Percentiles rank a stretch among this genome's conserved stretches.
Evolutionary conservation across 2,888 invertebrate species (phyloP).

Genomic region (Lottia gigantea): DNA sequence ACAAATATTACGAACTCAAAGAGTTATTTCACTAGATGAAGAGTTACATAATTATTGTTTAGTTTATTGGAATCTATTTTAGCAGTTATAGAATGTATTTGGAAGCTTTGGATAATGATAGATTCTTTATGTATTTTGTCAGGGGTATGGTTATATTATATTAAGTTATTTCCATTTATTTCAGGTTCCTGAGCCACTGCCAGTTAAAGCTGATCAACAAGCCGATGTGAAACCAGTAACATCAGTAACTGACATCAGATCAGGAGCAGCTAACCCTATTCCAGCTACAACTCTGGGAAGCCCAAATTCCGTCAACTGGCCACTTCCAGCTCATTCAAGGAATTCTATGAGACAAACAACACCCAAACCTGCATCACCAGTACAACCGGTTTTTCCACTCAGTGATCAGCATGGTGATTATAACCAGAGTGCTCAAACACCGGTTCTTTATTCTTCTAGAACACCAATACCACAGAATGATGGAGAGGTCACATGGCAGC

Average conservation of each 20-base stretch:
- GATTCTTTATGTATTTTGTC: too few relatives aligned
- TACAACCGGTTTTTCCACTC: constrained; percentile 38
- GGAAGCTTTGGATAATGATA: too few relatives aligned
- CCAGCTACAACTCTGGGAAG: constrained; percentile 27
- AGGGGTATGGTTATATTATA: too few relatives aligned
- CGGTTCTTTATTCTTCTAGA: constrained; percentile 21
- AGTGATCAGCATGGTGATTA: constrained; percentile 25
- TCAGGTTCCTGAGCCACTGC: constrained; percentile 45
- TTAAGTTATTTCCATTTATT: too few relatives aligned
- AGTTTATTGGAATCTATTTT: too few relatives aligned
- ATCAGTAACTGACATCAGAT: constrained; percentile 29
- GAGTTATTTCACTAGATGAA: too few relatives aligned
- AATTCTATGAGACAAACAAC: constrained; percentile 23
- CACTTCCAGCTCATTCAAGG: constrained; percentile 5
- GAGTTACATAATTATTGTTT: too few relatives aligned
- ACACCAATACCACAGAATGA: not conserved
- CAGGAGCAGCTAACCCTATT: constrained; percentile 44
- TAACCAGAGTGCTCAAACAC: constrained; percentile 24
- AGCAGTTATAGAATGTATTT: too few relatives aligned
- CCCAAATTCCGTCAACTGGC: constrained; percentile 16
- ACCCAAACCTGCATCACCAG: constrained; percentile 32
- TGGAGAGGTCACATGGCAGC: constrained; percentile 5
- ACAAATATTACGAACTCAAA: too few relatives aligned
- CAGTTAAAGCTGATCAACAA: constrained; percentile 38
- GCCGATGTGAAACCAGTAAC: constrained; percentile 32